Evolutionary conservation across 1,140 invertebrate species (phyloP).

Genomic region (Vollenhovia emeryi): DNA sequence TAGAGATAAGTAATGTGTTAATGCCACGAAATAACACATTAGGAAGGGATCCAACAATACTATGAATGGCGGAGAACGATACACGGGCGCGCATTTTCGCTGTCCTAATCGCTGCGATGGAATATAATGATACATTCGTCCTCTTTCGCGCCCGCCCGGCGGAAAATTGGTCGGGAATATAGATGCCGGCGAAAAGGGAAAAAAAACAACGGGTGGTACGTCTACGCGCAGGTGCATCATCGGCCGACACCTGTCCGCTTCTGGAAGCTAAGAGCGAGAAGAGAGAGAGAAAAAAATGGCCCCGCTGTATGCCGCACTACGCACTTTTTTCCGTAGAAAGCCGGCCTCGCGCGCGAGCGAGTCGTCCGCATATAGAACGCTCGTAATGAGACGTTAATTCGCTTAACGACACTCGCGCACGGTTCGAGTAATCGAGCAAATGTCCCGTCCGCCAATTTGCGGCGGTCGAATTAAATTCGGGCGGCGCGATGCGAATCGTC

Average conservation of each 20-base stretch:
- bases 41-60: neutral
- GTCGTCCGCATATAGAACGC: constrained; percentile 24
- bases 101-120: constrained; percentile 34
- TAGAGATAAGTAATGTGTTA: neutral
- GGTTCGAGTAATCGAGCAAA: constrained; percentile 22
- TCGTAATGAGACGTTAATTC: constrained; percentile 49
- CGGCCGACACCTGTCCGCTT: constrained; percentile 52
- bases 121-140: constrained; percentile 39
- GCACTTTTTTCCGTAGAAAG: constrained; percentile 25
- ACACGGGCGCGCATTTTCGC: neutral
- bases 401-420: constrained; percentile 27
- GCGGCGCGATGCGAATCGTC: neutral
- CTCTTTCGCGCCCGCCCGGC: constrained; percentile 47
- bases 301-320: constrained; percentile 7
- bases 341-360: neutral
- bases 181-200: constrained; percentile 26
- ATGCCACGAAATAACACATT: neutral
- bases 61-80: neutral
- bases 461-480: constrained; percentile 1
- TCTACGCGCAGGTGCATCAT: constrained; percentile 47
- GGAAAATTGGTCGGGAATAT: constrained; percentile 55
- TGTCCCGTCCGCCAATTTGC: constrained; percentile 29
- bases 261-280: constrained; percentile 27
- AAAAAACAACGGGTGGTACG: constrained; percentile 19
- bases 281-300: constrained; percentile 18